Evolutionary conservation across 2,113 vertebrate genomes (phyloP).

Genomic region (Microtus oregoni): DNA sequence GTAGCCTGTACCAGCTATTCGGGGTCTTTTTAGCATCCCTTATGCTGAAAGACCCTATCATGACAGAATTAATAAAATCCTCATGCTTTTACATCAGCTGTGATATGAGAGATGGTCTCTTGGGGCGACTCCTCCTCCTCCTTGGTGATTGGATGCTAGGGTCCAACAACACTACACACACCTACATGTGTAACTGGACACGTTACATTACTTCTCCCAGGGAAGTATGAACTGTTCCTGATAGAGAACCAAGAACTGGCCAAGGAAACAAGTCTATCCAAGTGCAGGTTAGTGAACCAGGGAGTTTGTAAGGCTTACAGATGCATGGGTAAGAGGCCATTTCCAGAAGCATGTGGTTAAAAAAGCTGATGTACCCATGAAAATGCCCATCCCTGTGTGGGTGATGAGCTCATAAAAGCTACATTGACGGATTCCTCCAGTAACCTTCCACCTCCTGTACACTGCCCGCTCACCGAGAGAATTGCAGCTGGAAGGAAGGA

Average conservation of each 20-base stretch:
- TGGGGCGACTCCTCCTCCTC: too few relatives aligned
- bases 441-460: not conserved
- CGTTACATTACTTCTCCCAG: not conserved
- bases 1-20: too few relatives aligned
- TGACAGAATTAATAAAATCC: too few relatives aligned
- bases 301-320: not conserved
- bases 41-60: too few relatives aligned
- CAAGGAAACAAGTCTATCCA: not conserved
- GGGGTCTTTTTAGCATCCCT: too few relatives aligned
- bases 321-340: not conserved
- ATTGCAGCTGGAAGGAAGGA: not conserved
- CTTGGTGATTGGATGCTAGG: too few relatives aligned
- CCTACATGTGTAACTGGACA: not conserved
- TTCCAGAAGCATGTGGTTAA: not conserved
- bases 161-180: not conserved
- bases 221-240: not conserved
- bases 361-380: not conserved
- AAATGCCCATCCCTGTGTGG: not conserved
- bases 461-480: not conserved
- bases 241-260: not conserved
- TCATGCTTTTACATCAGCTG: too few relatives aligned
- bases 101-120: too few relatives aligned
- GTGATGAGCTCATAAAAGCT: not conserved
- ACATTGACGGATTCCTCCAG: not conserved
- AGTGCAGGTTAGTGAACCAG: not conserved